Base-by-base conservation (phyloP, 2,113 vertebrate species). In the Hypomesus transpacificus region DNA sequence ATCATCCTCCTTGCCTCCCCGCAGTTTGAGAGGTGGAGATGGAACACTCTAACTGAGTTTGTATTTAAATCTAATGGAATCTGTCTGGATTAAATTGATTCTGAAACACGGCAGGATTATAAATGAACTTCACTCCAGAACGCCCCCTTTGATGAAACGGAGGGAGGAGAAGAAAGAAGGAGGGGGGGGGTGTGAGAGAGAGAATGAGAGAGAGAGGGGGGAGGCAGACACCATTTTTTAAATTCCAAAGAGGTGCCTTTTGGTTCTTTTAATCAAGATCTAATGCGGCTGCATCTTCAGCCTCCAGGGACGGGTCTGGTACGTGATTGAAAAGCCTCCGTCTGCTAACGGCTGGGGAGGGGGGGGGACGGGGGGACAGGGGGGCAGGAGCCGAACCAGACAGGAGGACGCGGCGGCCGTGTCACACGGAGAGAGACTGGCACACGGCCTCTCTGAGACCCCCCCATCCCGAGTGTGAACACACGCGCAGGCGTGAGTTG, bases 21-120 rank as follows among this genome's bases (percentile, higher is more conserved):
- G 14, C 16, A 39, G 51, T 74, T 71, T 69, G 64, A 69, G 34
- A 65, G 69, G 68, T 66, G 72, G 82, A 81, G 79, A 86, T 82
- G 75, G 60, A 79, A 81, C 46, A 61, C 70, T 85, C 84, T 80
- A 85, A 87, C 80, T n/a, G 73, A 73, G 82, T 85, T 87, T 81
- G 77, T 80, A 85, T 84, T 79, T 77, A 85, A 88, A 87, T 87
- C 85, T 75, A 87, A 89, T 84, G 80, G 76, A 80, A 81, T 80
- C 82, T 75, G 82, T 84, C 86, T 78, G 75, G 54, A 71, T 82
- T 78, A 76, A 81, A 90, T 78, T 83, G 85, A 87, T 86, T 89
- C 50, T 1, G 76, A 66, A 71, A 84, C 81, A 83, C 14, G 22
- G 50, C 26, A 4, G 68, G 77, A 68, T 84, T 87, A 87, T 79